phyloP scores from a whole-genome alignment of 1,140 invertebrate genomes.

The Stenopsyche tienmushanensis region DNA sequence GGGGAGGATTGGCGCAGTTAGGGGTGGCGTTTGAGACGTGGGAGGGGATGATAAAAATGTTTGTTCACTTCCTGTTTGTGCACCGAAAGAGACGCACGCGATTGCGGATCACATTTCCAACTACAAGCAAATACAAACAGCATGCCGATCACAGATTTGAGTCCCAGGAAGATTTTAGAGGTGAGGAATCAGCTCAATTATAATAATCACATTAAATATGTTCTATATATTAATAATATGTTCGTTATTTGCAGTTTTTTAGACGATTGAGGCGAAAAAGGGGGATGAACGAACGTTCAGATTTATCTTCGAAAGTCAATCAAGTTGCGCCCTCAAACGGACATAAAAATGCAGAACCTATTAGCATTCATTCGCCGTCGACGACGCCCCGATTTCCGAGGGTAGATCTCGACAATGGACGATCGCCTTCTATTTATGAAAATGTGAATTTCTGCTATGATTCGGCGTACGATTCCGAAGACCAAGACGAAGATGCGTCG shows the following conservation, averaged over 20 bases:
- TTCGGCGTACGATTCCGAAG: slow-evolving; percentile 39
- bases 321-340: background rate
- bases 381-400: slow-evolving; percentile 33
- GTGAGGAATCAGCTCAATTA: too few species aligned
- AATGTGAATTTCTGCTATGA: slow-evolving; percentile 40
- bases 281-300: background rate
- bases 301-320: background rate
- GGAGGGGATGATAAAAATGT: background rate
- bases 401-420: background rate
- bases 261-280: too few species aligned
- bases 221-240: too few species aligned
- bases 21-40: slow-evolving; percentile 15
- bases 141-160: too few species aligned
- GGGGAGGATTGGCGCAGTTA: slow-evolving; percentile 8
- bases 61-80: slow-evolving; percentile 32
- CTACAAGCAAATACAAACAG: too few species aligned
- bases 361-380: too few species aligned
- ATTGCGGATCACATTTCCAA: too few species aligned
- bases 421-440: slow-evolving; percentile 34
- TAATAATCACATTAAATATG: too few species aligned
- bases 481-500: slow-evolving; percentile 19
- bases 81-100: slow-evolving; percentile 22
- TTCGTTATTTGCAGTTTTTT: too few species aligned
- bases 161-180: too few species aligned
- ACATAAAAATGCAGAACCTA: too few species aligned